A percentile compares a stretch with the other conserved stretches of the same genome.
Evolutionary conservation across 2,113 vertebrate species (phyloP).

Genomic region (Chloebia gouldiae): DNA sequence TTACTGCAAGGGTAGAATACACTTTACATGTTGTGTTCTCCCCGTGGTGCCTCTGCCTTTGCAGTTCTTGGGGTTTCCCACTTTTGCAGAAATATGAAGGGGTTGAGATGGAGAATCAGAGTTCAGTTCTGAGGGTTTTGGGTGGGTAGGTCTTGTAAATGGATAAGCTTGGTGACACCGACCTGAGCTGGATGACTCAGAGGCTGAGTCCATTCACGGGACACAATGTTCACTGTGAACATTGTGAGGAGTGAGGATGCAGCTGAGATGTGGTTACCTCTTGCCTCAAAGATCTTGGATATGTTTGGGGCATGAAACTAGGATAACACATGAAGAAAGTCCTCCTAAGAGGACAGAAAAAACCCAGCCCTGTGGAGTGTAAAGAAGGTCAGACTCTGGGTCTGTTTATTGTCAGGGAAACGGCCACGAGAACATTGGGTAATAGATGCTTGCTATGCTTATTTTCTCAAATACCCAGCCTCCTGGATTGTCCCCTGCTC

Average conservation of each 20-base stretch:
- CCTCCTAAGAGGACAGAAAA: not conserved
- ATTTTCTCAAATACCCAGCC: not conserved
- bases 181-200: not conserved
- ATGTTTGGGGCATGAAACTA: not conserved
- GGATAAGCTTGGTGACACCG: fast-evolving
- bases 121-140: not conserved
- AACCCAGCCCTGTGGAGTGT: not conserved
- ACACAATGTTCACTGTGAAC: not conserved
- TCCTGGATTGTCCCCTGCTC: not conserved
- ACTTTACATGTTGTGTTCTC: not conserved
- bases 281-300: not conserved
- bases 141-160: not conserved
- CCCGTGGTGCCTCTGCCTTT: not conserved
- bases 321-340: not conserved
- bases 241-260: not conserved
- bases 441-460: not conserved
- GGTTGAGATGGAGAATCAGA: not conserved
- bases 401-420: not conserved
- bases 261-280: not conserved
- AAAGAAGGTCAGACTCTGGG: not conserved
- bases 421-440: not conserved
- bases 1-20: not conserved
- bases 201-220: not conserved
- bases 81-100: not conserved
- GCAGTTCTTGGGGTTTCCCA: not conserved